phyloP scores from a whole-genome alignment of 2,113 vertebrate genomes.

The Nymphicus hollandicus region DNA sequence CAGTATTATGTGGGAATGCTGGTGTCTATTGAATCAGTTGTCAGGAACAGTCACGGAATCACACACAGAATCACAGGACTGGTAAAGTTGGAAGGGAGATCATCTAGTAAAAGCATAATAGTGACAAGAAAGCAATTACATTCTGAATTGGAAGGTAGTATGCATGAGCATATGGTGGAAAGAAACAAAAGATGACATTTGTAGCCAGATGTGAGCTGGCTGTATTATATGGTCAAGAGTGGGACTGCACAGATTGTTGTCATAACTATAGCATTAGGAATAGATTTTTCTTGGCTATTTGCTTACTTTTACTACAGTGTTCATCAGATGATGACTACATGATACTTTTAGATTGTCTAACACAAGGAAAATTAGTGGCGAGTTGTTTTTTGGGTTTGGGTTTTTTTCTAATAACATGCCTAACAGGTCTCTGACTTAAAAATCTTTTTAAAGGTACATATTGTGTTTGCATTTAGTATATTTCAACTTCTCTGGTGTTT shows the following conservation, averaged over 20 bases:
- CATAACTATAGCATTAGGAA: neutral
- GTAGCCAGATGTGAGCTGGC: neutral
- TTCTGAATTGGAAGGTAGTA: neutral
- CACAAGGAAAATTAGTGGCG: neutral
- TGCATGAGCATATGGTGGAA: neutral
- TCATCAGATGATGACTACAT: neutral
- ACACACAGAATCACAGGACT: neutral
- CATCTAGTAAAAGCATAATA: neutral
- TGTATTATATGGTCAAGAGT: neutral
- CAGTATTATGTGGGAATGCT: slow-evolving; percentile 25
- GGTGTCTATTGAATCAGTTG: neutral
- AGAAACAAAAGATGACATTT: neutral
- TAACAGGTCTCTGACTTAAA: neutral
- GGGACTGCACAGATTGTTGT: neutral
- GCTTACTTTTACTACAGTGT: neutral
- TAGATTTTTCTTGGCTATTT: neutral
- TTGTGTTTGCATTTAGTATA: neutral
- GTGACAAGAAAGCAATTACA: neutral
- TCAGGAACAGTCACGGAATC: neutral
- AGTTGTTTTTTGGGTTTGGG: neutral
- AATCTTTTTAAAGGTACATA: neutral
- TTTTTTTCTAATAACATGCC: neutral
- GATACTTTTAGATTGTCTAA: neutral
- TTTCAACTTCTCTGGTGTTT: neutral
- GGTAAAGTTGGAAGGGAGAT: neutral